Base-by-base conservation (phyloP, 1,140 invertebrate genomes). In the Magallana ariakensis region DNA sequence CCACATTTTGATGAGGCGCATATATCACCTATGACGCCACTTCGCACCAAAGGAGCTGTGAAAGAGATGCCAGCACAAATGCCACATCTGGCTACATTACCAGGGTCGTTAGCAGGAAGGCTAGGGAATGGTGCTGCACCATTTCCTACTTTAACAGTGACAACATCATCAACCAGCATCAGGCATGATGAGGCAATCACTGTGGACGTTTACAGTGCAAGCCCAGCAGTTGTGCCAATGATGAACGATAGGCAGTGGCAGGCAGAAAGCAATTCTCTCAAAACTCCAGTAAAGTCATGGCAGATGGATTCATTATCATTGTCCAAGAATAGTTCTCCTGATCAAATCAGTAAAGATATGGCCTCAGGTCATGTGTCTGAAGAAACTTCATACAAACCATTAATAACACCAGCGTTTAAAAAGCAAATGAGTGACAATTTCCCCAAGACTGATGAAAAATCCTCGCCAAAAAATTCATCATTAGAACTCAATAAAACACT, bases 51-150 rank as follows among this genome's bases (percentile, higher is more conserved):
- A 91, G 92, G 93, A 60, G 93, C 92, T 22, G 92, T 92, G n/a
- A 95, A 94, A 84, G 93, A 94, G 85, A 93, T 94, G 89, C 93
- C 92, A 19, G 95, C 94, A 84, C 93, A 94, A 84, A 93, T 94
- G 89, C 93, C 92, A 19, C 22, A 75, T 75, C 85, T 89, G 56
- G 82, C 89, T 26, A 90, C 90, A 22, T 60, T 91, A 26, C 90
- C 90, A 26, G 89, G 89, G 53, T 91, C 90, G 13, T 55, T 91
- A 46, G 81, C 89, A 16, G 90, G 88, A 26, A 80, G 90, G 66
- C 60, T 91, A 22, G 90, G 90, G 11, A 87, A 88, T 33, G 83
- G 80, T 81, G 88, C 88, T 82, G 87, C 88, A 16, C 89, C 90
- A 33, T 90, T 90, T 84, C 90, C 89, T 58, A 90, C 90, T 26